Conservation (phyloP, 2,113 vertebrate genomes). For the Marmota monax region DNA sequence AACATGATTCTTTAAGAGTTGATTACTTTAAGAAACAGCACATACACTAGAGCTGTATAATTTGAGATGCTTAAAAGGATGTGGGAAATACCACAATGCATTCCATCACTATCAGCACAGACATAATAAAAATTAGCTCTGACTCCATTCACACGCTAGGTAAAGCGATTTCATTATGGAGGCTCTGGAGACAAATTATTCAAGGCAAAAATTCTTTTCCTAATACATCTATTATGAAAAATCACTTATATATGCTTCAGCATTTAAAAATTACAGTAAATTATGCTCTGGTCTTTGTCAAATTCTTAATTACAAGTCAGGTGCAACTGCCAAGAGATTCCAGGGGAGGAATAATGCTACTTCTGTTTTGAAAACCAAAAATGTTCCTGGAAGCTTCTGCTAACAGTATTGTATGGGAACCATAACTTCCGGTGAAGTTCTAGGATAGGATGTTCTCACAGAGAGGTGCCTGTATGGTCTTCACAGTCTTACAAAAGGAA, state of each 20-base stretch:
- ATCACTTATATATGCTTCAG: constrained; percentile 70
- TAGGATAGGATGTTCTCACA: background rate
- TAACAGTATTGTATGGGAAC: constrained; percentile 38
- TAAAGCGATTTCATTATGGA: background rate
- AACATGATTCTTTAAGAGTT: background rate
- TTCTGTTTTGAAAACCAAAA: constrained; percentile 79
- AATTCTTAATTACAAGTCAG: constrained; percentile 79
- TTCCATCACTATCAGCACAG: background rate
- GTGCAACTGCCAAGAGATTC: constrained; percentile 84
- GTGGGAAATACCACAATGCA: background rate
- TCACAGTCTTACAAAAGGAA: constrained; percentile 61
- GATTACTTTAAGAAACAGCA: background rate
- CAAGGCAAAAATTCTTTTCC: constrained; percentile 63
- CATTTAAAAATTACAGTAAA: constrained; percentile 78
- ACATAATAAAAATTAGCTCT: constrained; percentile 42
- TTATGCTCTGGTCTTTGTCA: constrained; percentile 78
- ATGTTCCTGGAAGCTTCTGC: constrained; percentile 68
- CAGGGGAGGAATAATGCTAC: constrained; percentile 78
- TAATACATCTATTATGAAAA: constrained; percentile 64
- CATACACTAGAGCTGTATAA: background rate
- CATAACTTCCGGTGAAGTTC: background rate
- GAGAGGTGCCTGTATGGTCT: constrained; percentile 48
- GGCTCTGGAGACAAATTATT: background rate
- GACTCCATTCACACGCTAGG: background rate
- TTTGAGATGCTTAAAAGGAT: constrained; percentile 36